A percentile compares a stretch with the other conserved stretches of the same genome.
These are phyloP conservation scores for Desoria tigrina DNA, from an alignment of 2,888 invertebrate genomes.

Conservation along the genomic window DNA sequence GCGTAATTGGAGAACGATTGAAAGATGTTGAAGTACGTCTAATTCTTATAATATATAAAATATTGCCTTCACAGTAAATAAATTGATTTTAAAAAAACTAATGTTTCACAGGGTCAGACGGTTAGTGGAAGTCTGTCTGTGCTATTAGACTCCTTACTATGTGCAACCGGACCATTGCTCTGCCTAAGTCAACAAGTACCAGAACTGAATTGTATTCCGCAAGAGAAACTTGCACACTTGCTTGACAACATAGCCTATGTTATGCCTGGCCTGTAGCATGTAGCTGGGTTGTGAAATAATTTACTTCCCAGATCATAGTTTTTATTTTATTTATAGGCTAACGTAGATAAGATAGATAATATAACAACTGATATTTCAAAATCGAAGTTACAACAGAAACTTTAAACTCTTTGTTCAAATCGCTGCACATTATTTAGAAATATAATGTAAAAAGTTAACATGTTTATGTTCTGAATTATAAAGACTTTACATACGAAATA, in stretches of 20 bases:
- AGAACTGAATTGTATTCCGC: conserved; percentile 66
- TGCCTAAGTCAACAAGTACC: conserved; percentile 83
- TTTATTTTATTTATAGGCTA: not conserved
- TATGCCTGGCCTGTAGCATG: conserved; percentile 74
- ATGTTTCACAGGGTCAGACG: conserved; percentile 81
- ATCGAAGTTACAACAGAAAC: too few relatives aligned
- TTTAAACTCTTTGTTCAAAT: too few relatives aligned
- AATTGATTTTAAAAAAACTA: too few relatives aligned
- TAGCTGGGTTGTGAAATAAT: too few relatives aligned
- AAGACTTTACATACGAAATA: too few relatives aligned
- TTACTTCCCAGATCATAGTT: not conserved
- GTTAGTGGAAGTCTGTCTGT: conserved; percentile 93
- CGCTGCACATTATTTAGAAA: too few relatives aligned
- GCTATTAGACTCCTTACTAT: conserved; percentile 85
- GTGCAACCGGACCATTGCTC: conserved; percentile 84
- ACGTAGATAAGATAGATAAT: not conserved
- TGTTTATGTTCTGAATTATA: too few relatives aligned
- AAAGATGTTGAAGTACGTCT: conserved; percentile 80
- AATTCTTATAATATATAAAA: not conserved
- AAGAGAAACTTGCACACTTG: conserved; percentile 66
- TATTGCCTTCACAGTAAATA: too few relatives aligned
- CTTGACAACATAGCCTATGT: conserved; percentile 94
- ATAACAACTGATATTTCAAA: too few relatives aligned
- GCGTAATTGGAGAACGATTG: conserved; percentile 87
- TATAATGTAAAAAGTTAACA: too few relatives aligned